Evolutionary conservation across 2,797 vertebrate genomes (phyloP), one percentile per base, ranked within the genome.

Genomic region (Fistularia tabacaria): DNA sequence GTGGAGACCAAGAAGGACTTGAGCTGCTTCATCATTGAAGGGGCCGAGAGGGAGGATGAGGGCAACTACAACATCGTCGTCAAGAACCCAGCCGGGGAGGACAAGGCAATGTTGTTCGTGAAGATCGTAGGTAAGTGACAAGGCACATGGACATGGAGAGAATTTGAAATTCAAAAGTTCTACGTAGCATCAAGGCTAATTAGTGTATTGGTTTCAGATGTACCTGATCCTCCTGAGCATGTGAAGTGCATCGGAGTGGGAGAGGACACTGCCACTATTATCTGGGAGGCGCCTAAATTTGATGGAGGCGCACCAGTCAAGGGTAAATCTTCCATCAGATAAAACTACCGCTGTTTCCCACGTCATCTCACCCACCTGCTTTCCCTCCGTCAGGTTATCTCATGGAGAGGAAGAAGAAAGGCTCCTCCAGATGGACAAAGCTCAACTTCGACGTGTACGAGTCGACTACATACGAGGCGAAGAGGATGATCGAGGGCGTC

Each of bases 321-420:
- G 36, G 95, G 95, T 95, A 75, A 66, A 11, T 3, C 3, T 55
- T 36, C 12, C 39, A 25, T 25, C 25, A 25, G 5, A 25, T 25
- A 5, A 1, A 42, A 37, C 11, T 9, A 38, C 3, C 25, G 2
- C 25, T 25, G 25, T 25, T 25, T 25, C 25, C 25, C 25, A 5
- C 39, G 7, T 40, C 39, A 8, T 40, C 39, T 40, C 39, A 8
- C 8, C 10, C 39, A 40, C 8, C 39, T 40, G 39, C 39, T 40
- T 44, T 13, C 13, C n/a, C 9, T 40, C 47, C 36, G 9, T 43
- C 77, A 96, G 95, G 95, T 50, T 97, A 97, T 73, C 89, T 95
- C 46, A 88, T 97, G 87, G 95, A 97, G 83, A 90, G 95, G 64
- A 97, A 95, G 82, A 97, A 97, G 90, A 95, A 96, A 66, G 94